Evolutionary conservation across 2,888 invertebrate species (phyloP), one percentile per base, ranked within the genome.

Genomic region (Oscheius sp.): DNA sequence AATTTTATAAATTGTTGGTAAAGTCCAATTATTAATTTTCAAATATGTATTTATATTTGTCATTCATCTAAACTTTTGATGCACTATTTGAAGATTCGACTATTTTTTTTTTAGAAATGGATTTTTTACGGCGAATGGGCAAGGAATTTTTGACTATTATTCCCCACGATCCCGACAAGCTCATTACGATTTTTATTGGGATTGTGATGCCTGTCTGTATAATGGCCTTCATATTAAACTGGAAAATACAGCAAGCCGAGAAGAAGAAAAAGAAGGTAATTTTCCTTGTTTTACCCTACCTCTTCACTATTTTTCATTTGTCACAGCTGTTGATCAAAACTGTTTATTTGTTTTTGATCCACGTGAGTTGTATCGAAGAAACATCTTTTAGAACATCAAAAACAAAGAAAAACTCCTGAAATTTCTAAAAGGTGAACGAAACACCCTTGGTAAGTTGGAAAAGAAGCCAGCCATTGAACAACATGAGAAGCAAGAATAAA

Each of bases 211-310:
- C 74, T 1, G 33, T 75, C 22, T 28, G 69, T 8, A 28, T 71
- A 1, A 71, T 73, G 24, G 73, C 56, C 14, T 30, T 75, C 12
- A 73, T 75, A 63, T 71, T 75, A 63, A 51, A 57, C 8, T 75
- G 75, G 75, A 56, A 73, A 24, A 67, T 75, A 8, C 63, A 68
- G 26, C 71, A 73, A 30, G 71, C 73, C 4, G 68, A 70, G 49
- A 72, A 56, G 24, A 70, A 63, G 30, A 54, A 49, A 30, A 54
- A 38, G 24, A 70, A 67, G 63, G 70, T 70, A 12, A 12, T 51
- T 24, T 17, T 17, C 4, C n/a, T n/a, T n/a, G n/a, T n/a, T n/a
- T n/a, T n/a, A n/a, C n/a, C n/a, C n/a, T n/a, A n/a, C n/a, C n/a
- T n/a, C n/a, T n/a, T n/a, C n/a, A n/a, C n/a, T n/a, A n/a, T n/a